These are phyloP conservation scores for Otus sunia DNA, from an alignment of 2,113 vertebrate genomes.

Conservation along the genomic window DNA sequence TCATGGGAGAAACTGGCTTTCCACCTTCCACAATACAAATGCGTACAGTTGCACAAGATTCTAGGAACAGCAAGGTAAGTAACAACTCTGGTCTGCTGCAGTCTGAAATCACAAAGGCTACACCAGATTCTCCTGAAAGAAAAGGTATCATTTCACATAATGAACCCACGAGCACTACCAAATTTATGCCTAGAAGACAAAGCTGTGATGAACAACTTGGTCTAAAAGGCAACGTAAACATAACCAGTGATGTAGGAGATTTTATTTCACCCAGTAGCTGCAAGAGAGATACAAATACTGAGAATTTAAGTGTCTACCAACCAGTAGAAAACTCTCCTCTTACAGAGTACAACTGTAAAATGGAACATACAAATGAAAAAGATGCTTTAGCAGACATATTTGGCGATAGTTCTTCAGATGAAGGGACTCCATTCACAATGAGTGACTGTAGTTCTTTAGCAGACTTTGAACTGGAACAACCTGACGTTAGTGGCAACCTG, in stretches of 20 bases:
- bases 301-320: neutral
- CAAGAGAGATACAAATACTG: neutral
- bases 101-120: neutral
- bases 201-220: neutral
- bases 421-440: conserved; percentile 71
- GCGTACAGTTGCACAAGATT: neutral
- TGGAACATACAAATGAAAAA: neutral
- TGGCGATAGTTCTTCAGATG: conserved; percentile 38
- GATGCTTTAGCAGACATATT: neutral
- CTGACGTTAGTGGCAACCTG: neutral
- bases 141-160: neutral
- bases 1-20: neutral
- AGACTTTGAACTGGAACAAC: neutral
- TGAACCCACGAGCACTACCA: neutral
- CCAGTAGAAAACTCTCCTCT: neutral
- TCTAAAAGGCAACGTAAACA: neutral
- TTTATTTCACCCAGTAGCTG: neutral
- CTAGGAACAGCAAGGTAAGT: neutral
- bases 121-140: neutral
- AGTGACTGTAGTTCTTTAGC: conserved; percentile 57
- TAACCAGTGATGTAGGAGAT: neutral
- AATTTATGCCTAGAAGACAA: neutral
- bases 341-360: neutral
- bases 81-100: neutral
- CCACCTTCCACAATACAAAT: neutral